These are phyloP conservation scores for Cryptomyrus ogoouensis DNA, from an alignment of 2,113 vertebrate genomes.

Conservation along the genomic window DNA sequence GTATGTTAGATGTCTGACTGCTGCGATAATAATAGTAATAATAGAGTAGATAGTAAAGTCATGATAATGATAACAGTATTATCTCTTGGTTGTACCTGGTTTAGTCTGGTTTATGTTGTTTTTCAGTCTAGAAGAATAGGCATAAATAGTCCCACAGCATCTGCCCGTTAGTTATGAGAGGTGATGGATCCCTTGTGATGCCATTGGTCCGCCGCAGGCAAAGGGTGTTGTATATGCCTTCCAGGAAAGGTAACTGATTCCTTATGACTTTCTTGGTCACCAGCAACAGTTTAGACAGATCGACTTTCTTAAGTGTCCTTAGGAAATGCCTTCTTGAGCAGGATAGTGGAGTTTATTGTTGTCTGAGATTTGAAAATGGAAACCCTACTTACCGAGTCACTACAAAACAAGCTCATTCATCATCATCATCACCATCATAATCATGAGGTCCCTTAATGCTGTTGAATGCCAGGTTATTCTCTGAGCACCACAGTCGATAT, in stretches of 20 bases:
- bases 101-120: neutral
- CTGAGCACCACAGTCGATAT: neutral
- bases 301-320: neutral
- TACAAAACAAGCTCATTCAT: neutral
- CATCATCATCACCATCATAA: neutral
- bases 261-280: neutral
- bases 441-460: neutral
- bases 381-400: neutral
- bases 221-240: neutral
- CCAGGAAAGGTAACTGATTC: neutral
- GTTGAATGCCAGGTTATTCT: neutral
- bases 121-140: neutral
- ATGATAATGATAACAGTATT: neutral
- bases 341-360: neutral
- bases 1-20: neutral
- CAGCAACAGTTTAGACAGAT: neutral
- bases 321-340: neutral
- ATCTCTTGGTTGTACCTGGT: neutral
- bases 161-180: neutral
- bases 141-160: neutral
- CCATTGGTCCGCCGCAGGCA: neutral
- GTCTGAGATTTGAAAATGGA: neutral
- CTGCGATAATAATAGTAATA: neutral
- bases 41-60: neutral
- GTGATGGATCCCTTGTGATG: neutral